Base-by-base conservation (phyloP, 2,113 vertebrate species). In the Bubalus kerabau region DNA sequence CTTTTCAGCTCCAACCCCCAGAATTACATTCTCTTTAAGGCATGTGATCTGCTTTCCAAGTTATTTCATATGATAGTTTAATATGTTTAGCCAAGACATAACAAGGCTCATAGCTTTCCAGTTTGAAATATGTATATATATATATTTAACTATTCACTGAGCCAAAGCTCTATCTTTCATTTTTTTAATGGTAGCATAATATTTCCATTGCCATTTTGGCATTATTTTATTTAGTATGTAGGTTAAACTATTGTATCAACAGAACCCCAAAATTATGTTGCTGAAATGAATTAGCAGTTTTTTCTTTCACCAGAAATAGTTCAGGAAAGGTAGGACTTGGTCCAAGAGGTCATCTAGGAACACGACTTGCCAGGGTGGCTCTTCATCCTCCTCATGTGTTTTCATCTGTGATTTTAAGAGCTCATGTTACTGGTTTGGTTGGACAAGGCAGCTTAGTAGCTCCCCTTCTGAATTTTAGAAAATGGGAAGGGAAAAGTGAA, bases 11-110 rank as follows among this genome's bases (percentile, higher is more conserved):
- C 6, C 40, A 85, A 89, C 7, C 4, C 16, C 60, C 54, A 62
- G 4, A 67, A 71, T 86, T 62, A 62, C 26, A 46, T 19, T 91
- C 56, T 81, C 16, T 82, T 85, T 43, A 95, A 89, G 26, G 28
- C 7, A 88, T 88, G 1, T 46, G 28, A 48, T 88, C 19, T 57
- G 0, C 43, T 84, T 94, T 93, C 50, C 24, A 78, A 74, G 17
- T 74, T 91, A 93, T 86, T 95, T 4, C 36, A 87, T 28, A 26
- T 81, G 28, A 56, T 17, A 74, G 3, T 93, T 92, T n/a, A 88
- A 76, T 93, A 36, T 76, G 19, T 84, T 93, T 91, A 54, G 23
- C 48, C 3, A 56, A 48, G 32, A 88, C 1, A 40, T 82, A 76
- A 74, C 3, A 84, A 91, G 23, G 6, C n/a, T 74, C 4, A 87